These are phyloP conservation scores for Hydractinia echinata DNA, from an alignment of 30 jellyfish, hydroid and myxozoan genomes.

Conservation along the genomic window DNA sequence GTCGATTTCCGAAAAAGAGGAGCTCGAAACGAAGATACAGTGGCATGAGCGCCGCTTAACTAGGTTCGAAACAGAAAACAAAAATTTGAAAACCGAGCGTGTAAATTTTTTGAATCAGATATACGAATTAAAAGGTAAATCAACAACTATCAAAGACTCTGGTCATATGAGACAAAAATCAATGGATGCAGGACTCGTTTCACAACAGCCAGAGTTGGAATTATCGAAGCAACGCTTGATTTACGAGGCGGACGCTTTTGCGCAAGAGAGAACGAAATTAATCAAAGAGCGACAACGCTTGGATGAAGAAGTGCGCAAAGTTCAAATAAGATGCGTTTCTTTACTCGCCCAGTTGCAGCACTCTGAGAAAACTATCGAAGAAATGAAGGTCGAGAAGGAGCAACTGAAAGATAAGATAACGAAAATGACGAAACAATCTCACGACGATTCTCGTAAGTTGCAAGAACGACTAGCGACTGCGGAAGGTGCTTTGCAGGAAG, in stretches of 20 bases:
- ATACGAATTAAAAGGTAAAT: conserved; percentile 57
- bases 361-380: conserved; percentile 84
- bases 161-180: conserved; percentile 38
- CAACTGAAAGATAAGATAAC: conserved; percentile 59
- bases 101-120: conserved; percentile 80
- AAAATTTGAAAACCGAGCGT: conserved; percentile 79
- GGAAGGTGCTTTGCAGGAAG: not conserved
- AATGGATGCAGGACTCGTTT: conserved; percentile 12
- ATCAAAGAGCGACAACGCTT: conserved; percentile 88
- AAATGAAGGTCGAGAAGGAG: conserved; percentile 77
- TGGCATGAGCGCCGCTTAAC: conserved; percentile 89
- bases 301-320: conserved; percentile 93
- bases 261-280: conserved; percentile 87
- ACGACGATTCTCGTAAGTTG: conserved; percentile 28
- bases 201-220: conserved; percentile 65
- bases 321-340: conserved; percentile 83
- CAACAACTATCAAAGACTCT: conserved; percentile 21
- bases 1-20: conserved; percentile 91
- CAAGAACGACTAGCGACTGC: conserved; percentile 24
- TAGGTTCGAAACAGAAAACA: conserved; percentile 77
- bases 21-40: conserved; percentile 78
- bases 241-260: conserved; percentile 97
- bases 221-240: conserved; percentile 68
- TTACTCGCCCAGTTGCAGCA: conserved; percentile 94
- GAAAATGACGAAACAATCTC: conserved; percentile 33